phyloP scores from a whole-genome alignment of 1,140 invertebrate genomes.

The Pseudomyrmex dendroicus region DNA sequence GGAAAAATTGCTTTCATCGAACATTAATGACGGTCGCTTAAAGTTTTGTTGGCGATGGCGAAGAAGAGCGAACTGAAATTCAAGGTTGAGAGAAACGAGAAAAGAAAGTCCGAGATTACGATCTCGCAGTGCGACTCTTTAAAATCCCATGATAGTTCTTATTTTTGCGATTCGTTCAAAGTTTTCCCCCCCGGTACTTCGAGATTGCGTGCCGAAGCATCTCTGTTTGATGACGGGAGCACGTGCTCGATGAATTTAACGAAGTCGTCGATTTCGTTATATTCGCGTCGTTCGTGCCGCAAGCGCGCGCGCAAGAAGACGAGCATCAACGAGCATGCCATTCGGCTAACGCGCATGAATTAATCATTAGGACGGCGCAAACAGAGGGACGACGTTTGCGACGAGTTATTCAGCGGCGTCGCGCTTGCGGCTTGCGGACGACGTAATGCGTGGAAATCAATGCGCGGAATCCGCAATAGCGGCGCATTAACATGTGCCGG shows the following conservation, averaged over 20 bases:
- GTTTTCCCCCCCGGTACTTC: neutral
- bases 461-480: conserved; percentile 52
- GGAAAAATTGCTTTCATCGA: conserved; percentile 29
- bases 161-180: neutral
- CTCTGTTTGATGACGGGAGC: no score
- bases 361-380: conserved; percentile 69
- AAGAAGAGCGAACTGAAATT: neutral
- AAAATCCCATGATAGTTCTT: neutral
- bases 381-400: conserved; percentile 48
- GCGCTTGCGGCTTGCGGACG: conserved; percentile 66
- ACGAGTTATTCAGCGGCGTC: conserved; percentile 65
- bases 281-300: conserved; percentile 8
- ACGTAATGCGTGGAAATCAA: conserved; percentile 46
- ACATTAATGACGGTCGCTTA: conserved; percentile 23
- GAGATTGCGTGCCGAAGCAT: no score
- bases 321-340: neutral
- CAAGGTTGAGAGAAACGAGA: neutral
- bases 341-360: conserved; percentile 68
- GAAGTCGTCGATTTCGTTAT: conserved; percentile 58
- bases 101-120: neutral
- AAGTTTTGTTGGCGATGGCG: conserved; percentile 12
- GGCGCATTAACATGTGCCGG: conserved; percentile 1
- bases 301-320: conserved; percentile 17
- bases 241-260: conserved; percentile 62
- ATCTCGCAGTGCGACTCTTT: neutral